Conservation (phyloP, 2,888 invertebrate genomes). For the Diarsia brunnea region DNA sequence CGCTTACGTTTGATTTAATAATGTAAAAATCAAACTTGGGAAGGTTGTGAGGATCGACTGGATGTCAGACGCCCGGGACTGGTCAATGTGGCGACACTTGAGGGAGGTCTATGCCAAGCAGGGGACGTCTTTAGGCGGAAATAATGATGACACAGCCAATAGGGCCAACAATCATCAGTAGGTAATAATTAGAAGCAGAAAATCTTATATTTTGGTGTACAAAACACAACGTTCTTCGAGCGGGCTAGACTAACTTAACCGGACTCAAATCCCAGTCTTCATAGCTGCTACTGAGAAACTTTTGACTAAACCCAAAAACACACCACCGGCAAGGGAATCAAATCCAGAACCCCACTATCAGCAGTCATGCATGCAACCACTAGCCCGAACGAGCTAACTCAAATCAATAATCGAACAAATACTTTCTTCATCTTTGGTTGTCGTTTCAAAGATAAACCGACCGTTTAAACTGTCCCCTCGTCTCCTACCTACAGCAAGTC, state of each 20-base stretch:
- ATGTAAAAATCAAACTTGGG: background rate
- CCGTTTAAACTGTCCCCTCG: conserved; percentile 12
- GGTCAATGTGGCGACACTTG: no score
- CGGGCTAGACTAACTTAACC: no score
- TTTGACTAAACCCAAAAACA: background rate
- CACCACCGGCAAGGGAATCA: background rate
- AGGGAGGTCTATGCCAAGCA: no score
- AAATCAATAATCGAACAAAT: background rate
- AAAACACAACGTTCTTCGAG: no score
- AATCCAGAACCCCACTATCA: background rate
- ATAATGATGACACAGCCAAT: no score
- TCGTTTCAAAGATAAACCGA: conserved; percentile 30
- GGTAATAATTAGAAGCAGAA: no score
- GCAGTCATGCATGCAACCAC: background rate
- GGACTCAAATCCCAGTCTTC: background rate
- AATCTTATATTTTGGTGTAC: no score
- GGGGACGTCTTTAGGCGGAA: no score
- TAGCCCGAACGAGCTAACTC: background rate
- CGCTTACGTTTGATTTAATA: background rate
- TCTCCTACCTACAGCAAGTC: conserved; percentile 20
- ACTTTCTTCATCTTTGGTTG: background rate
- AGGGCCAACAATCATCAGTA: no score
- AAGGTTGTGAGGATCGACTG: no score
- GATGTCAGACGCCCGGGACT: no score
- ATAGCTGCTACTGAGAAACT: background rate